These are phyloP conservation scores for Eriocheir sinensis DNA, from an alignment of 1,140 invertebrate species.

Conservation along the genomic window DNA sequence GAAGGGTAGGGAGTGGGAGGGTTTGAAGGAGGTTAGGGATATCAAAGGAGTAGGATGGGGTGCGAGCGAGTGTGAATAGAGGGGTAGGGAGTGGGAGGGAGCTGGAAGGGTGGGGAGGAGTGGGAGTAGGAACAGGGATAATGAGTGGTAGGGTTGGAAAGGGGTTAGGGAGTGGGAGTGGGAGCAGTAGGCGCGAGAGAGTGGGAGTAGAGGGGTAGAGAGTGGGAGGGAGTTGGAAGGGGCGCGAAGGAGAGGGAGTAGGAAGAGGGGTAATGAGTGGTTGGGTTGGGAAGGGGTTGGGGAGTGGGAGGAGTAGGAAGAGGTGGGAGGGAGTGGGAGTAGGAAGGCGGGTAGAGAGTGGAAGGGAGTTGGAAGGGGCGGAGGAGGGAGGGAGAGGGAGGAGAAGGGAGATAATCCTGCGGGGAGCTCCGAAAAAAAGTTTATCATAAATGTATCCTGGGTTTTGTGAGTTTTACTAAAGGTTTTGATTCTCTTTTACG, in stretches of 20 bases:
- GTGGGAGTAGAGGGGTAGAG: too few species aligned
- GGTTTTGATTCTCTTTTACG: too few species aligned
- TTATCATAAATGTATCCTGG: background rate
- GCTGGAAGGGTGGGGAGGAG: background rate
- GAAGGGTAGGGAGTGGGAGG: background rate
- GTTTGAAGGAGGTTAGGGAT: background rate
- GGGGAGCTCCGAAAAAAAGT: too few species aligned
- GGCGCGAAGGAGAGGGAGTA: too few species aligned
- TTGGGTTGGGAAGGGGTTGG: background rate
- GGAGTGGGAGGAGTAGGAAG: background rate
- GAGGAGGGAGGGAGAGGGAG: background rate
- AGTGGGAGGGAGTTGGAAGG: too few species aligned
- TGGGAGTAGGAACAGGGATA: background rate
- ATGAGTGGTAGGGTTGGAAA: too few species aligned
- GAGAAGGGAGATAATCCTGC: too few species aligned
- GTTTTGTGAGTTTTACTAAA: too few species aligned
- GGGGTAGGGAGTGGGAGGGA: background rate
- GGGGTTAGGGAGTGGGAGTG: too few species aligned
- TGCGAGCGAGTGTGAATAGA: too few species aligned
- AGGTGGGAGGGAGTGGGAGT: background rate
- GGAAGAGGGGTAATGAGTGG: background rate
- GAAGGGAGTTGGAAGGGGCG: background rate
- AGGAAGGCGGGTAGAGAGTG: background rate
- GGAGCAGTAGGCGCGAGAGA: too few species aligned
- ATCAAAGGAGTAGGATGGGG: background rate